Percentiles rank a stretch among this genome's conserved stretches.
Evolutionary conservation across 2,113 vertebrate genomes (phyloP).

Genomic region (Erythrocebus patas): DNA sequence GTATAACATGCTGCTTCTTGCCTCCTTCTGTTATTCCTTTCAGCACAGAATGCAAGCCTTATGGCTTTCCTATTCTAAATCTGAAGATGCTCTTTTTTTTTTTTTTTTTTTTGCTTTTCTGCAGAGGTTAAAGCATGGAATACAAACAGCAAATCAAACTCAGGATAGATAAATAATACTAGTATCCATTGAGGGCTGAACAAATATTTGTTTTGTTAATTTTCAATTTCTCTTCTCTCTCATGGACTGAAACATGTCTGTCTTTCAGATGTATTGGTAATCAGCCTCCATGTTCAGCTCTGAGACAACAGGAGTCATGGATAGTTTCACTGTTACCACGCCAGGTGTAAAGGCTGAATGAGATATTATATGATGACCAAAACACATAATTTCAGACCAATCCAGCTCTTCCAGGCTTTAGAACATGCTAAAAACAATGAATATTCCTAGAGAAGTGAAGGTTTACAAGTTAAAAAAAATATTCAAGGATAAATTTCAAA

Average conservation of each 20-base stretch:
- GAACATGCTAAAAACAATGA: background rate
- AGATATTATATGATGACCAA: background rate
- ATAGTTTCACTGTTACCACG: background rate
- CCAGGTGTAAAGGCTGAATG: background rate
- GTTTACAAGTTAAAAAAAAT: background rate
- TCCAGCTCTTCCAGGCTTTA: background rate
- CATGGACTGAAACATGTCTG: background rate
- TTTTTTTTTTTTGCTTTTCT: slow-evolving; percentile 10
- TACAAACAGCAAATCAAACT: slow-evolving; percentile 43
- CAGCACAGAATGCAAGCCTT: slow-evolving; percentile 53
- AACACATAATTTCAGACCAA: slow-evolving; percentile 20
- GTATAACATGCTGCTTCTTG: background rate
- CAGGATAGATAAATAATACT: background rate
- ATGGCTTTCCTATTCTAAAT: slow-evolving; percentile 22
- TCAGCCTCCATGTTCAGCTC: slow-evolving; percentile 45
- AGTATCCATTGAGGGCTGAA: background rate
- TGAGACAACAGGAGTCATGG: background rate
- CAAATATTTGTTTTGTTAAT: slow-evolving; percentile 15
- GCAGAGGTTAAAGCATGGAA: slow-evolving; percentile 37
- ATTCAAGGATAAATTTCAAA: background rate
- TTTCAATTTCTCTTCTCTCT: background rate
- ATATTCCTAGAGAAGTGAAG: background rate
- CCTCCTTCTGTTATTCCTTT: slow-evolving; percentile 53
- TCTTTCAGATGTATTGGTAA: slow-evolving; percentile 38
- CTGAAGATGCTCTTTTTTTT: slow-evolving; percentile 4